A percentile compares a stretch with the other conserved stretches of the same genome.
Evolutionary conservation across 2,888 invertebrate species (phyloP).

Genomic region (Leptinotarsa tumamoca): DNA sequence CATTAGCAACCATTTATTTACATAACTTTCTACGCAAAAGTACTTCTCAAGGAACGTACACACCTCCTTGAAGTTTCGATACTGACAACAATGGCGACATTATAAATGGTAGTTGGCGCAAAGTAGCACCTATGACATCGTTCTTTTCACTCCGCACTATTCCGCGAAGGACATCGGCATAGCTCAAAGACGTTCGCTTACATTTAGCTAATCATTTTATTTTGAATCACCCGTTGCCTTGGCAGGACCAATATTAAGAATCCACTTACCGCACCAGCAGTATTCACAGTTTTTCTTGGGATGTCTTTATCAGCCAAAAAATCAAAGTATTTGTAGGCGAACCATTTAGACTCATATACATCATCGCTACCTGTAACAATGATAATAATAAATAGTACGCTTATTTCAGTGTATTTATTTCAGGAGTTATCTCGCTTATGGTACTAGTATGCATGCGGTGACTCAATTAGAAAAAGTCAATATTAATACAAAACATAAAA

Average conservation of each 20-base stretch:
- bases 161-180: background rate
- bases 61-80: constrained; percentile 21
- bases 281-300: no score
- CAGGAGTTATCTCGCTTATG: constrained; percentile 18
- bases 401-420: constrained; percentile 22
- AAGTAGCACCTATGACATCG: constrained; percentile 8
- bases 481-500: constrained; percentile 22
- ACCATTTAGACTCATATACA: no score
- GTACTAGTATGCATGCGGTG: constrained; percentile 16
- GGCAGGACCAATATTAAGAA: no score
- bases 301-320: no score
- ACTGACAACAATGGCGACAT: constrained; percentile 22
- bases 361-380: background rate
- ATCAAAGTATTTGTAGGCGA: no score
- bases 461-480: constrained; percentile 17
- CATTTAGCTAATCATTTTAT: no score
- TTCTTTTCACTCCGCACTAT: constrained; percentile 20
- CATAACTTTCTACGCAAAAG: constrained; percentile 29
- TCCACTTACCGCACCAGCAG: no score
- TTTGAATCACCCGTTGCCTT: no score
- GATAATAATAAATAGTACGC: constrained; percentile 17
- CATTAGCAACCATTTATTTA: constrained; percentile 26
- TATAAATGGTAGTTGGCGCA: constrained; percentile 21
- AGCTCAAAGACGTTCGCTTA: no score
- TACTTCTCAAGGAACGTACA: constrained; percentile 19